phyloP scores from a whole-genome alignment of 2,888 invertebrate genomes.

The Xanthia icteritia region DNA sequence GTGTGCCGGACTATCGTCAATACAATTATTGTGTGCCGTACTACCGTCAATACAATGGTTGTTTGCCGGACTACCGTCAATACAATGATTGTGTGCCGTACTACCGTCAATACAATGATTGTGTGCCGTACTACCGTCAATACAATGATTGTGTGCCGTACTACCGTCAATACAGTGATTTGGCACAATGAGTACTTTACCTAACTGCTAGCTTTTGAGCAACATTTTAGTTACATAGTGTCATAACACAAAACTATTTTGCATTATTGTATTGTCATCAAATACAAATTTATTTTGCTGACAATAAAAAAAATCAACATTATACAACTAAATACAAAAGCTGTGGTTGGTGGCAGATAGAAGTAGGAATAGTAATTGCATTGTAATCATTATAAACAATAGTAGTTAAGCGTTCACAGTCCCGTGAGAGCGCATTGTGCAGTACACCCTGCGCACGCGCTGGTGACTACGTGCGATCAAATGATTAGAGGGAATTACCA shows the following conservation, averaged over 20 bases:
- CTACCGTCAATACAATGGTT: background rate
- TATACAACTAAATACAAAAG: background rate
- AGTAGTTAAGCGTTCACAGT: slow-evolving; percentile 1
- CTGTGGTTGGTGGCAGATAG: background rate
- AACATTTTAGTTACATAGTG: background rate
- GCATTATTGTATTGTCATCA: too few species aligned
- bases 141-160: too few species aligned
- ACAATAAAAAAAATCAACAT: background rate
- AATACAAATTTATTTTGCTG: too few species aligned
- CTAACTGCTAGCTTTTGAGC: background rate
- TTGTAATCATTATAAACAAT: slow-evolving; percentile 23
- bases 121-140: too few species aligned
- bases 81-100: too few species aligned
- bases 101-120: too few species aligned
- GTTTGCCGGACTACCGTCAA: background rate
- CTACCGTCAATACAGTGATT: background rate
- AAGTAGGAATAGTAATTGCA: slow-evolving; percentile 22
- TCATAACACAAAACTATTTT: too few species aligned
- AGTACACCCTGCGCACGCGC: background rate
- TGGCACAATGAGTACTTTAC: too few species aligned
- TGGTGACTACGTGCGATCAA: background rate
- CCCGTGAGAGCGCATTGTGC: slow-evolving; percentile 30
- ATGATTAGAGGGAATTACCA: background rate
- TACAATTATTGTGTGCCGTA: too few species aligned
- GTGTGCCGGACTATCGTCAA: too few species aligned